phyloP scores from a whole-genome alignment of 30 jellyfish, hydroid and myxozoan genomes.

The Aurelia sp. region DNA sequence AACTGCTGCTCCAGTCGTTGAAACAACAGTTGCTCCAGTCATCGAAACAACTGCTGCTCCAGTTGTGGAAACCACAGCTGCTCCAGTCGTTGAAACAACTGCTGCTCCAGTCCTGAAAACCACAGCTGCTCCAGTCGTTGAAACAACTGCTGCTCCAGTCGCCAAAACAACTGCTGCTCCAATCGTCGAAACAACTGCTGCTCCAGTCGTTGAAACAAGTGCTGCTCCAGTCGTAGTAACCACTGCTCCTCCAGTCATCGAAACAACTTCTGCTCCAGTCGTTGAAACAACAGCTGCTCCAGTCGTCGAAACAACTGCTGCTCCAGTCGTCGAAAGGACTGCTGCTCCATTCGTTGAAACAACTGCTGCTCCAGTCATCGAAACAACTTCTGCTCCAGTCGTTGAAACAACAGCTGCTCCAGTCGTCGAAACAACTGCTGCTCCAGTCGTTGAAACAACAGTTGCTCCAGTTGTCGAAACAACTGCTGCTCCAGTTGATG shows the following conservation, averaged over 20 bases:
- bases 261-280: slow-evolving; percentile 40
- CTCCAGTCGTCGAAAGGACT: slow-evolving; percentile 53
- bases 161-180: slow-evolving; percentile 56
- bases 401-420: slow-evolving; percentile 35
- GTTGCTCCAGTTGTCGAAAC: slow-evolving; percentile 24
- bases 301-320: slow-evolving; percentile 26
- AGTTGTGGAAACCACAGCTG: slow-evolving; percentile 32
- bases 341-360: slow-evolving; percentile 57
- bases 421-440: slow-evolving; percentile 15
- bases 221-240: slow-evolving; percentile 32
- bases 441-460: slow-evolving; percentile 26
- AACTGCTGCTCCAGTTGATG: slow-evolving; percentile 12
- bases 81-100: slow-evolving; percentile 47
- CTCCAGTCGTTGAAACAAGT: slow-evolving; percentile 34
- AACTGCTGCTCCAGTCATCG: slow-evolving; percentile 67
- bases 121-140: slow-evolving; percentile 31
- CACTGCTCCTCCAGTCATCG: slow-evolving; percentile 41
- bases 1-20: slow-evolving; percentile 25
- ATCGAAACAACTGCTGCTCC: slow-evolving; percentile 37
- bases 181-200: slow-evolving; percentile 44
- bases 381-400: slow-evolving; percentile 22
- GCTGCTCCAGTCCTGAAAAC: slow-evolving; percentile 36
- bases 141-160: slow-evolving; percentile 46
- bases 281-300: slow-evolving; percentile 57
- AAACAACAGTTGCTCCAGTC: slow-evolving; percentile 20